Percentiles rank a stretch among this genome's conserved stretches.
Evolutionary conservation across 2,113 vertebrate genomes (phyloP).

Genomic region (Menidia beryllina): DNA sequence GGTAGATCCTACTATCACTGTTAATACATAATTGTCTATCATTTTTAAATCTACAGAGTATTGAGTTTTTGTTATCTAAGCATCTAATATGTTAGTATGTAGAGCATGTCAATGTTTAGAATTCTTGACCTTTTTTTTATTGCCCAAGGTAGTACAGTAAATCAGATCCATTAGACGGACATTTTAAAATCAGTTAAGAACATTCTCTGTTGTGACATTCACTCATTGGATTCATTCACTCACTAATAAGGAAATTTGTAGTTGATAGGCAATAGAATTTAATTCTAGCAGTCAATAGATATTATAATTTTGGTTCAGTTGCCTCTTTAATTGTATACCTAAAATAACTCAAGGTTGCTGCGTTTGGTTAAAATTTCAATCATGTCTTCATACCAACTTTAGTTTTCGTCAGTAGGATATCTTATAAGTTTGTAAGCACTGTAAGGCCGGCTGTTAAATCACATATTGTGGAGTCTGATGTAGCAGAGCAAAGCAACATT

Average conservation of each 20-base stretch:
- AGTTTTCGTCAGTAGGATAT: conserved; percentile 15
- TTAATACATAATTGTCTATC: not conserved
- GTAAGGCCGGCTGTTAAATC: conserved; percentile 27
- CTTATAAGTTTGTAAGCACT: conserved; percentile 8
- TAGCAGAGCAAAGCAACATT: conserved; percentile 46
- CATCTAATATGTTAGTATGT: conserved; percentile 36
- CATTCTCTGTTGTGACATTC: conserved; percentile 30
- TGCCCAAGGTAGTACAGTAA: conserved; percentile 4
- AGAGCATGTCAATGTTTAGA: conserved; percentile 45
- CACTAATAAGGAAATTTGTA: too few relatives aligned
- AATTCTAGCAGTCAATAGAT: too few relatives aligned
- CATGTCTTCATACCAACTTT: conserved; percentile 2
- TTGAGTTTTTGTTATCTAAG: conserved; percentile 35
- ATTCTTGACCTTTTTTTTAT: not conserved
- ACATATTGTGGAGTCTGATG: conserved; percentile 35
- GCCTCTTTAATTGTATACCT: not conserved
- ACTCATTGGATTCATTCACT: conserved; percentile 17
- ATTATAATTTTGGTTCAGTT: not conserved
- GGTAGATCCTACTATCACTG: not conserved
- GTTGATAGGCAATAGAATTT: too few relatives aligned
- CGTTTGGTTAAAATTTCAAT: not conserved
- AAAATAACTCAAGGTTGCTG: not conserved
- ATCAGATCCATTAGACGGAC: conserved; percentile 44
- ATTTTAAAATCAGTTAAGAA: conserved; percentile 26
- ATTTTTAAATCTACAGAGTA: conserved; percentile 20